Evolutionary conservation across 2,113 vertebrate genomes (phyloP), one percentile per base, ranked within the genome.

Genomic region (Phrynosoma platyrhinos): DNA sequence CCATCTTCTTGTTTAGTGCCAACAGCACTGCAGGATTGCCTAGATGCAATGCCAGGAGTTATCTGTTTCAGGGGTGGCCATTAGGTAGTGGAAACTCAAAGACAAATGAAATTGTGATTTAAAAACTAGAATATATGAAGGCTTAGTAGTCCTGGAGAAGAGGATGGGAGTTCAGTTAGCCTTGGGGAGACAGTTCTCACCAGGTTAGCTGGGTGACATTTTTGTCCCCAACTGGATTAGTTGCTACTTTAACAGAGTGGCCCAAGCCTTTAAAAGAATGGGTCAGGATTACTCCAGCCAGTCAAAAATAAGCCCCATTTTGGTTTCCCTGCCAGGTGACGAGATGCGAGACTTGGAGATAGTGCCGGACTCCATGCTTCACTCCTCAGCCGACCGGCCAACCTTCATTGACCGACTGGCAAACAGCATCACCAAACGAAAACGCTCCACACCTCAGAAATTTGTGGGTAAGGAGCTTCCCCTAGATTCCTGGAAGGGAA

Each of bases 371-470:
- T 96, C 98, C 32, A 90, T 97, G 95, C 95, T 98, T n/a, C 98
- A 98, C 94, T 96, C 97, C 25, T 96, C 98, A 20, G 95, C 96
- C 47, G 98, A 99, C n/a, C 98, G 98, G 95, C 97, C 98, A 66
- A 96, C 97, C 9, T 98, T 98, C 89, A 98, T 98, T 25, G 98
- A 99, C 92, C 97, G 98, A 42, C 95, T 99, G 95, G 95, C 97
- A 32, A 97, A 97, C 93, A 98, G 98, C 96, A 97, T 99, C 92
- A 98, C 98, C 94, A 99, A 99, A 92, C 97, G 98, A 92, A 99
- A 99, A 93, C 98, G 99, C 71, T 98, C 98, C 74, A 99, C 98
- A 27, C 98, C 98, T 76, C 98, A 99, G 96, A 99, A 98, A 94
- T 99, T 99, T 93, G 96, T 99, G 92, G 98, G 98, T 99, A 97